These are phyloP conservation scores for Zoanthus solanderi DNA, from an alignment of 92 coral and sea anemone genomes.

Conservation along the genomic window DNA sequence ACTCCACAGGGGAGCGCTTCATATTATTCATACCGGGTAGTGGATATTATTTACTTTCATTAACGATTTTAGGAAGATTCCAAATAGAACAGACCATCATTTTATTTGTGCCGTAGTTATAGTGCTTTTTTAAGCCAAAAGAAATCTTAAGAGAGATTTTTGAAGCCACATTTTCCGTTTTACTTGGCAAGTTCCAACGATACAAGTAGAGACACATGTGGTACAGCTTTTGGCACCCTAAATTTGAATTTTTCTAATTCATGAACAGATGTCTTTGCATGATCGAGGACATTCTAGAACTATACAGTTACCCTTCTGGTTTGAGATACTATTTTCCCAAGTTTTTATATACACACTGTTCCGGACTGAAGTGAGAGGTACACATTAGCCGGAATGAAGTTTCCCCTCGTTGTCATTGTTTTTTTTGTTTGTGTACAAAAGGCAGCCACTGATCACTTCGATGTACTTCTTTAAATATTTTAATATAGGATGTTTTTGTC, in stretches of 20 bases:
- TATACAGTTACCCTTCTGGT: not conserved
- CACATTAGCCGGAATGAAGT: not conserved
- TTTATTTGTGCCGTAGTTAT: not conserved
- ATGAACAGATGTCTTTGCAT: not conserved
- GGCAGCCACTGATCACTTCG: not conserved
- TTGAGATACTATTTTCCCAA: not conserved
- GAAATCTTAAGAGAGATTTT: not conserved
- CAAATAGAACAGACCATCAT: not conserved
- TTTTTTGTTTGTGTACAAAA: not conserved
- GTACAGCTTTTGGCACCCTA: slow-evolving; percentile 14
- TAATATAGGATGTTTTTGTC: not conserved
- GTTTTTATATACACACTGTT: not conserved
- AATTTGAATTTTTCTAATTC: not conserved
- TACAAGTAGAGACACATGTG: not conserved
- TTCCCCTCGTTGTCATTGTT: not conserved
- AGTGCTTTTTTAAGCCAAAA: not conserved
- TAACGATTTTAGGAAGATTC: slow-evolving; percentile 6
- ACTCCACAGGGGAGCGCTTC: slow-evolving; percentile 48
- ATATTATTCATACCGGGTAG: slow-evolving; percentile 30
- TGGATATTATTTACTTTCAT: slow-evolving; percentile 25
- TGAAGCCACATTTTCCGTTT: slow-evolving; percentile 34
- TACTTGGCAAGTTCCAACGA: not conserved
- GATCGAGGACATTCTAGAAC: no score
- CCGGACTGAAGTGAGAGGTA: not conserved
- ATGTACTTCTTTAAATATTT: not conserved